A percentile compares a stretch with the other conserved stretches of the same genome.
phyloP scores from a whole-genome alignment of 2,113 vertebrate species.

The Rhineura floridana region DNA sequence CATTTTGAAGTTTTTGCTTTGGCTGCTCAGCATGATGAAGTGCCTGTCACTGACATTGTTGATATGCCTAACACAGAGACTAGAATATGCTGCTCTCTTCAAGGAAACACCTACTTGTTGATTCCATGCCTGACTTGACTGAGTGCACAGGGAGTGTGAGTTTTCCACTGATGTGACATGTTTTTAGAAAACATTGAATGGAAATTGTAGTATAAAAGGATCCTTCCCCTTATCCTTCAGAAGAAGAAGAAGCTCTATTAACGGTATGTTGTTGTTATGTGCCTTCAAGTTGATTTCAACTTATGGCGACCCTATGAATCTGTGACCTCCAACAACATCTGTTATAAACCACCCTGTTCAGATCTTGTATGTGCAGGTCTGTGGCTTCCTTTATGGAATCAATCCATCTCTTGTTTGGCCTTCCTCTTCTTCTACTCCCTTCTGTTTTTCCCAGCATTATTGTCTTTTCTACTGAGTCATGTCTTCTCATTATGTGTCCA shows the following conservation, averaged over 20 bases:
- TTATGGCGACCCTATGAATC: too few relatives aligned
- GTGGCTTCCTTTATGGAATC: too few relatives aligned
- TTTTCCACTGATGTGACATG: not conserved
- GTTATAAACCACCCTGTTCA: too few relatives aligned
- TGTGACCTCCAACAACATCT: too few relatives aligned
- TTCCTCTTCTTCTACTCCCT: too few relatives aligned
- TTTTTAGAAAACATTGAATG: constrained; percentile 35
- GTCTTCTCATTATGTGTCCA: too few relatives aligned
- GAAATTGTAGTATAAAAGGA: constrained; percentile 18
- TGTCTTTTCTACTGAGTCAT: too few relatives aligned
- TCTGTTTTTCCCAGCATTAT: too few relatives aligned
- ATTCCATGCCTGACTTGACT: constrained; percentile 27
- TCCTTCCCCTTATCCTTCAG: not conserved
- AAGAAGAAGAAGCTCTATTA: not conserved
- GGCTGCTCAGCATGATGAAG: not conserved
- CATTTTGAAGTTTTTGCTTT: not conserved
- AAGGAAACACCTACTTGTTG: constrained; percentile 6
- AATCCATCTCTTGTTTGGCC: too few relatives aligned
- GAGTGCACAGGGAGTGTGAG: constrained; percentile 1
- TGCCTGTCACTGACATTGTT: not conserved
- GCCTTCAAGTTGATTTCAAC: too few relatives aligned
- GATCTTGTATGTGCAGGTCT: too few relatives aligned
- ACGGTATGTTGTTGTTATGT: too few relatives aligned
- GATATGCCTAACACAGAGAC: not conserved
- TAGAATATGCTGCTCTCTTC: not conserved